Conservation (phyloP, 2,797 vertebrate genomes). For the Lepus townsendii region DNA sequence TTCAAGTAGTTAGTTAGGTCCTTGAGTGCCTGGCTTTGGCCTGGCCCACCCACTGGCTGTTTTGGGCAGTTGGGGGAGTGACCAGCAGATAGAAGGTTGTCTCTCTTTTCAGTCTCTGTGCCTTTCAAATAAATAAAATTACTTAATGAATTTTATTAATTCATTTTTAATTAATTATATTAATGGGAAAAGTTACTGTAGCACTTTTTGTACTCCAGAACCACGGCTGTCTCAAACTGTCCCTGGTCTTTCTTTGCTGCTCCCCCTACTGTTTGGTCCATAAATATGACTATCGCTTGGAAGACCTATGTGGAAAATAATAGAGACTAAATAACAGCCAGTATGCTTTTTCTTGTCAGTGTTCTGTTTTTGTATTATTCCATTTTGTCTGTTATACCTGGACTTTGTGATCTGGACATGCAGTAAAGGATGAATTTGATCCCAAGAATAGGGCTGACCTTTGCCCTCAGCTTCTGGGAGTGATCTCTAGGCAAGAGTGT, state of each 20-base stretch:
- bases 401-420: slow-evolving; percentile 7
- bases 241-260: neutral
- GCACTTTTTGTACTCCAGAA: neutral
- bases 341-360: neutral
- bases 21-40: too few relatives aligned
- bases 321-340: neutral
- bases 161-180: too few relatives aligned
- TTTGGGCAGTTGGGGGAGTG: too few relatives aligned
- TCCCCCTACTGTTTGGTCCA: neutral
- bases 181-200: neutral
- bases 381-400: neutral
- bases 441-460: neutral
- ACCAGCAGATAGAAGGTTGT: too few relatives aligned
- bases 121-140: too few relatives aligned
- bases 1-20: too few relatives aligned
- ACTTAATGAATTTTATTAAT: too few relatives aligned
- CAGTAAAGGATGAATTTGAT: neutral
- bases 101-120: too few relatives aligned
- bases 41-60: too few relatives aligned
- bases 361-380: neutral
- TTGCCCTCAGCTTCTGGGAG: neutral
- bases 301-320: neutral
- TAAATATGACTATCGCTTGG: neutral
- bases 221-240: neutral
- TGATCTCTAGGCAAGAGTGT: neutral